phyloP scores from a whole-genome alignment of 1,140 invertebrate genomes.

The Drosophila sturtevanti region DNA sequence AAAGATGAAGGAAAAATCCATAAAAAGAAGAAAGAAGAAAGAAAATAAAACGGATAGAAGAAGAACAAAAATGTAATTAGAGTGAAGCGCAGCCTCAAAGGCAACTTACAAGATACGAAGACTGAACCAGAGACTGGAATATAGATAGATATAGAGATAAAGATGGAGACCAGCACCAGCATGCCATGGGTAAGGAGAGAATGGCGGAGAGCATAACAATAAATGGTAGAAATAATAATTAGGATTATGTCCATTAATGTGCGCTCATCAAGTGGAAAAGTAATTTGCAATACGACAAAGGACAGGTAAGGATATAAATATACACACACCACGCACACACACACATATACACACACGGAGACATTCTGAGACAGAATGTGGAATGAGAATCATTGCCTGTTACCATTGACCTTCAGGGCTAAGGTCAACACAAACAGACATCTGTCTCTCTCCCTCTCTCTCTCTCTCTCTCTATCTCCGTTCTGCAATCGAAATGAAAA shows the following conservation, averaged over 20 bases:
- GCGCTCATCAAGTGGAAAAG: constrained; percentile 42
- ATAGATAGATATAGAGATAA: not conserved
- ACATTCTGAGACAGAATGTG: not conserved
- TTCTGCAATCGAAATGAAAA: constrained; percentile 28
- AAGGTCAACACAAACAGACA: constrained; percentile 9
- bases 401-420: constrained; percentile 17
- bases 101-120: not conserved
- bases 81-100: constrained; percentile 11
- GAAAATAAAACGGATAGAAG: constrained; percentile 8
- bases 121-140: not conserved
- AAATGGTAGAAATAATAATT: constrained; percentile 51
- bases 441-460: not conserved
- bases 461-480: not conserved
- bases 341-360: constrained; percentile 15
- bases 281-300: constrained; percentile 43
- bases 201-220: constrained; percentile 1
- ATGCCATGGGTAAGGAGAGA: not conserved
- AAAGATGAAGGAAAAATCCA: constrained; percentile 14
- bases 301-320: constrained; percentile 14
- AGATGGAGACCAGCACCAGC: too few species aligned
- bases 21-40: too few species aligned
- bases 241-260: constrained; percentile 48
- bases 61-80: constrained; percentile 46
- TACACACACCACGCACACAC: constrained; percentile 11
- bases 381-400: constrained; percentile 3